phyloP scores from a whole-genome alignment of 2,113 vertebrate species.

The Felis catus region F.catus_Fca126_mat1.0 CM031420.1:74625501-74626000 shows the following conservation, averaged over 20 bases:
- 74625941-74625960: not conserved
- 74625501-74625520: not conserved
- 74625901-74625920: not conserved
- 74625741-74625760: not conserved
- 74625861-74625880: no score
- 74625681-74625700: not conserved
- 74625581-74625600: not conserved
- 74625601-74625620: not conserved
- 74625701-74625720: not conserved
- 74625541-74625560: not conserved
- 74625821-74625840: fast-evolving
- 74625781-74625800: not conserved
- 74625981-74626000: not conserved
- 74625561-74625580: not conserved
- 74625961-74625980: not conserved
- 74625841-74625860: not conserved
- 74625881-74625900: not conserved
- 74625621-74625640: not conserved
- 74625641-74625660: not conserved
- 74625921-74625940: not conserved
- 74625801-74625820: not conserved
- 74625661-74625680: not conserved
- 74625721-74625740: not conserved
- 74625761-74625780: not conserved
- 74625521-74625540: not conserved